Evolutionary conservation across 2,888 invertebrate genomes (phyloP).

Genomic region (Cheilosia vulpina): DNA sequence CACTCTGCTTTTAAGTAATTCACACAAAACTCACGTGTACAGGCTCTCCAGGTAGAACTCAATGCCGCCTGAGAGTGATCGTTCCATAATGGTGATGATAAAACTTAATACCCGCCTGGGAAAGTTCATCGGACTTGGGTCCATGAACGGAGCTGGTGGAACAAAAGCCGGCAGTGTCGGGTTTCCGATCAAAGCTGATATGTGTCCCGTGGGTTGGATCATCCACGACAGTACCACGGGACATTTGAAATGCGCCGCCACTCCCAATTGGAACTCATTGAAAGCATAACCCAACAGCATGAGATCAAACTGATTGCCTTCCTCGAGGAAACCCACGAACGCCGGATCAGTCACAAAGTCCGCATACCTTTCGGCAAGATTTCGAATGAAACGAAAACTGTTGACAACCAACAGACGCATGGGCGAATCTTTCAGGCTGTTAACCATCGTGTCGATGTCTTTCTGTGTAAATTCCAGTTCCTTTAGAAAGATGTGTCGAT

Average conservation of each 20-base stretch:
- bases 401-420: conserved; percentile 14
- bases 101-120: conserved; percentile 75
- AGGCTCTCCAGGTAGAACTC: conserved; percentile 23
- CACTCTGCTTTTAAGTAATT: not conserved
- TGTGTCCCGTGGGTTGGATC: conserved; percentile 56
- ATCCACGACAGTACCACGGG: conserved; percentile 76
- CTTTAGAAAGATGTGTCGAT: conserved; percentile 78
- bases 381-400: not conserved
- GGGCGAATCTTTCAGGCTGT: conserved; percentile 15
- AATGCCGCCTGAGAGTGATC: conserved; percentile 6
- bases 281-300: conserved; percentile 77
- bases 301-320: conserved; percentile 77
- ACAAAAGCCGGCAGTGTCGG: conserved; percentile 73
- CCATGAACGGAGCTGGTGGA: conserved; percentile 49
- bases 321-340: conserved; percentile 74
- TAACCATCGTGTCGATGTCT: conserved; percentile 37
- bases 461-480: conserved; percentile 30
- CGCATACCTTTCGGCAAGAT: conserved; percentile 41
- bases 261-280: conserved; percentile 76
- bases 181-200: conserved; percentile 75
- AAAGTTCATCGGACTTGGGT: conserved; percentile 63
- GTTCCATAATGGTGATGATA: conserved; percentile 24
- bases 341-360: conserved; percentile 66
- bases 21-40: conserved; percentile 34
- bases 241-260: conserved; percentile 78